Percentiles rank a stretch among this genome's conserved stretches.
These are phyloP conservation scores for Pangasius larnaudii DNA, from an alignment of 2,797 vertebrate species.

Conservation along the genomic window DNA sequence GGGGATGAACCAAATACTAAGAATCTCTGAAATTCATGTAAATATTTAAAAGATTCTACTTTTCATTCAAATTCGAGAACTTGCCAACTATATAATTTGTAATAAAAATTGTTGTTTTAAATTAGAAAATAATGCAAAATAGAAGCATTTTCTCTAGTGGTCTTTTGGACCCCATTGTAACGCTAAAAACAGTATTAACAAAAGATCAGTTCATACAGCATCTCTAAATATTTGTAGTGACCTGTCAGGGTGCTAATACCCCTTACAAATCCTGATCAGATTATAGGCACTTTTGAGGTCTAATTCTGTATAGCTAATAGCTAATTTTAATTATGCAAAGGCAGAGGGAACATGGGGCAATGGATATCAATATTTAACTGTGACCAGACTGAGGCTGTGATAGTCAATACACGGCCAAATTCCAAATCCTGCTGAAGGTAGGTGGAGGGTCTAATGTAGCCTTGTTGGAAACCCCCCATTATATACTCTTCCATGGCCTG, in stretches of 20 bases:
- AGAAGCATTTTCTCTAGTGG: not conserved
- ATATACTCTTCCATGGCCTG: not conserved
- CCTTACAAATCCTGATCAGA: not conserved
- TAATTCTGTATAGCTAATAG: not conserved
- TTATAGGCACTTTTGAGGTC: not conserved
- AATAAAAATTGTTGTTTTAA: not conserved
- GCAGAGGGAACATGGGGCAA: not conserved
- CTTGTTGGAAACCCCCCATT: not conserved
- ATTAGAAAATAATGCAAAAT: not conserved
- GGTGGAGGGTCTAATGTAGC: not conserved
- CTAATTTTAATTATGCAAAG: not conserved
- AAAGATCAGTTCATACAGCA: not conserved
- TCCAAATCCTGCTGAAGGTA: not conserved
- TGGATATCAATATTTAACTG: not conserved
- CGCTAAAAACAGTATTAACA: not conserved
- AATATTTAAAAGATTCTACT: not conserved
- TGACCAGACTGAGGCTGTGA: not conserved
- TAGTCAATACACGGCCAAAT: not conserved
- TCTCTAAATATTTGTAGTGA: not conserved
- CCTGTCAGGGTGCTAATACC: not conserved
- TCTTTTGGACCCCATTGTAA: not conserved
- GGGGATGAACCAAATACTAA: not conserved
- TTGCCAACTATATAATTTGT: not conserved
- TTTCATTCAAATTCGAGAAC: not conserved
- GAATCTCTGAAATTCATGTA: not conserved